Percentiles rank a stretch among this genome's conserved stretches.
These are phyloP conservation scores for Acronicta alni DNA, from an alignment of 2,888 invertebrate species.

Conservation along the genomic window DNA sequence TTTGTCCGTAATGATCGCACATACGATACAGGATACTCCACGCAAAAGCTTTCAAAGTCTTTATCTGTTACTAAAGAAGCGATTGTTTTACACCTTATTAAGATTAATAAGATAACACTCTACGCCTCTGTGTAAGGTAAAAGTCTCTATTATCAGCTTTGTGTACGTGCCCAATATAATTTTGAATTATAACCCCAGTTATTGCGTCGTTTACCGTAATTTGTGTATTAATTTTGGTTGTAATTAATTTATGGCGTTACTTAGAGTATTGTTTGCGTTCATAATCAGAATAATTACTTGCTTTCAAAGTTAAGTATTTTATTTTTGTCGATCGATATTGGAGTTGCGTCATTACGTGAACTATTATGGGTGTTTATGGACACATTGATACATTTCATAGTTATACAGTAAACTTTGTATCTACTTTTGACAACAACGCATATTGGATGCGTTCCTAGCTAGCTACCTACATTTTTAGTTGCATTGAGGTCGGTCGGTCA, in stretches of 20 bases:
- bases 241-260: constrained; percentile 30
- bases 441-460: no score
- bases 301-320: not conserved
- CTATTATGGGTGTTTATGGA: no score
- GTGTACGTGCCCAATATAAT: constrained; percentile 19
- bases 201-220: constrained; percentile 37
- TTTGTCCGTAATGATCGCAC: constrained; percentile 19
- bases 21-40: constrained; percentile 12
- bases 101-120: constrained; percentile 48
- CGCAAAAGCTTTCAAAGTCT: constrained; percentile 11
- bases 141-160: constrained; percentile 43
- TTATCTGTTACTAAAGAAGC: constrained; percentile 31
- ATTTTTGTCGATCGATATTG: not conserved
- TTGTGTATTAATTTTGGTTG: constrained; percentile 47
- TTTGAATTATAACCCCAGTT: constrained; percentile 43
- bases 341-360: no score
- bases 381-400: no score
- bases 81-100: constrained; percentile 31
- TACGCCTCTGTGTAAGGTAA: constrained; percentile 34
- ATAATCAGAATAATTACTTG: no score
- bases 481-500: no score
- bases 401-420: no score
- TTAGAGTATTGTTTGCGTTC: constrained; percentile 17
- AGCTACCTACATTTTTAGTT: no score
- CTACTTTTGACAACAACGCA: no score